These are phyloP conservation scores for Drosophila nr. perissopoda DNA, from an alignment of 2,888 invertebrate genomes.

Conservation along the genomic window DNA sequence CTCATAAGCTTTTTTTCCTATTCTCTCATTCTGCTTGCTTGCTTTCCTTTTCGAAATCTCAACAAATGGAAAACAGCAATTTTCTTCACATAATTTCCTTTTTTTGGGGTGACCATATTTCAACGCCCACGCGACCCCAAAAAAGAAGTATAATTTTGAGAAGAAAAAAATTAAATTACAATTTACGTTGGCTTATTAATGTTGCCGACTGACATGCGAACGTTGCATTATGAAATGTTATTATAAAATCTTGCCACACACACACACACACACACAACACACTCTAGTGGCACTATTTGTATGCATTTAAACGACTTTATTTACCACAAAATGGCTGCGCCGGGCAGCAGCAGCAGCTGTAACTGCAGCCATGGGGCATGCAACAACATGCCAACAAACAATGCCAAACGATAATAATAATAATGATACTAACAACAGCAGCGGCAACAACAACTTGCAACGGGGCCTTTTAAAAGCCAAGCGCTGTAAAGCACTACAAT, in stretches of 20 bases:
- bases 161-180: slow-evolving; percentile 34
- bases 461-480: slow-evolving; percentile 62
- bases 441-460: slow-evolving; percentile 24
- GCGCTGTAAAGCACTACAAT: slow-evolving; percentile 58
- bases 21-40: background rate
- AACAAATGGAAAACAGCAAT: too few species aligned
- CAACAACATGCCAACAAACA: slow-evolving; percentile 69
- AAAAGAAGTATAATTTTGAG: slow-evolving; percentile 3
- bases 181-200: slow-evolving; percentile 41
- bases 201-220: slow-evolving; percentile 73
- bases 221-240: slow-evolving; percentile 79
- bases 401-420: slow-evolving; percentile 76
- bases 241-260: slow-evolving; percentile 70
- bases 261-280: slow-evolving; percentile 20
- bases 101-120: slow-evolving; percentile 8
- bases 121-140: background rate
- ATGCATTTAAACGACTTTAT: slow-evolving; percentile 82
- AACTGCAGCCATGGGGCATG: slow-evolving; percentile 43
- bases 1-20: background rate
- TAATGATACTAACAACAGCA: slow-evolving; percentile 52
- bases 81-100: background rate
- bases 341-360: slow-evolving; percentile 32
- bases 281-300: slow-evolving; percentile 59
- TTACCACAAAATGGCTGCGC: slow-evolving; percentile 78
- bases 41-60: background rate